These are phyloP conservation scores for Aplysia californica DNA, from an alignment of 1,140 invertebrate genomes.

Conservation along the genomic window DNA sequence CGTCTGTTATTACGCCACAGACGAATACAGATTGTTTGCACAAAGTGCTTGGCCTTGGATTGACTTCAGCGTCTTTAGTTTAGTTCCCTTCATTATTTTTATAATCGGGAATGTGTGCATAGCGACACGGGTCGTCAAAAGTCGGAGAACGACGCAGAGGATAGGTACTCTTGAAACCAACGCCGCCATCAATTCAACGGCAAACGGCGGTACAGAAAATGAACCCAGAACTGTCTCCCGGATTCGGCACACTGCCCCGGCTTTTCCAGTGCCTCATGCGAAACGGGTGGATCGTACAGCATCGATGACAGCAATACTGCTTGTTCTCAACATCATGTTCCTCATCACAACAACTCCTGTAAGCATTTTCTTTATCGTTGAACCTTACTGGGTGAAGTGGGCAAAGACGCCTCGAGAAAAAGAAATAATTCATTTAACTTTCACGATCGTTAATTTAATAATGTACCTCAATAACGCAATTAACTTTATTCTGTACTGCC, in stretches of 20 bases:
- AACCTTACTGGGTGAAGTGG: conserved; percentile 28
- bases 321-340: conserved; percentile 41
- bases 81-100: conserved; percentile 40
- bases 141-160: background rate
- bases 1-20: conserved; percentile 12
- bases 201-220: background rate
- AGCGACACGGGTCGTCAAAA: conserved; percentile 28
- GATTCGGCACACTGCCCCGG: background rate
- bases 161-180: background rate
- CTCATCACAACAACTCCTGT: conserved; percentile 41
- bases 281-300: conserved; percentile 12
- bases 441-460: conserved; percentile 36
- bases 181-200: background rate
- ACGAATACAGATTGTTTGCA: conserved; percentile 32
- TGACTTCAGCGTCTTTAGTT: conserved; percentile 40
- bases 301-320: conserved; percentile 41
- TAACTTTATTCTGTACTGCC: conserved; percentile 56
- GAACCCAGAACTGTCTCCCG: background rate
- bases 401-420: background rate
- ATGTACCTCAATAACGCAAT: conserved; percentile 49
- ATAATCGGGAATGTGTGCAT: conserved; percentile 42
- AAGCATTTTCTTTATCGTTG: conserved; percentile 39
- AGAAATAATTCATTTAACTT: conserved; percentile 2
- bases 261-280: background rate
- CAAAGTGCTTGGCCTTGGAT: conserved; percentile 42